These are phyloP conservation scores for Turdus rufiventris DNA, from an alignment of 2,113 vertebrate genomes.

Conservation along the genomic window DNA sequence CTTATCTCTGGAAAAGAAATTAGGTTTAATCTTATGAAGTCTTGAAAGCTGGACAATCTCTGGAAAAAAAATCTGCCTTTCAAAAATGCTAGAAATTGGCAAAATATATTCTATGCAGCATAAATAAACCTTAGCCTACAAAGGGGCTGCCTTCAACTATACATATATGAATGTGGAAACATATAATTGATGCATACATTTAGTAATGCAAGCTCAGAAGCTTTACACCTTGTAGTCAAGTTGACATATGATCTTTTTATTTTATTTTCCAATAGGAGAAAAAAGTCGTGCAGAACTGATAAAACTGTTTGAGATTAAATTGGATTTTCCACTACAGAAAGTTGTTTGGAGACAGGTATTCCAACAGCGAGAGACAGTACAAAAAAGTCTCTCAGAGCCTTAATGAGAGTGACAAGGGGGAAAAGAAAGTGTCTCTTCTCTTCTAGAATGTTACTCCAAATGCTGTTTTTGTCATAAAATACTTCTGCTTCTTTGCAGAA, in stretches of 20 bases:
- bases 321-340: conserved; percentile 73
- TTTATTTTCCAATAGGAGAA: conserved; percentile 67
- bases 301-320: conserved; percentile 72
- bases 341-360: conserved; percentile 68
- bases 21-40: conserved; percentile 2
- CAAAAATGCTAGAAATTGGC: not conserved
- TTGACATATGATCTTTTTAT: conserved; percentile 66
- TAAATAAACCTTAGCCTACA: conserved; percentile 35
- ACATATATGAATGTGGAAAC: conserved; percentile 46
- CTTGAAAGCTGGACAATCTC: conserved; percentile 10
- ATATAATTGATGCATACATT: conserved; percentile 64
- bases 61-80: conserved; percentile 39
- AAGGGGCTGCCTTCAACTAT: conserved; percentile 46
- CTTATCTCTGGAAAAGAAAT: conserved; percentile 9
- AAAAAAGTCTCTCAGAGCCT: conserved; percentile 31
- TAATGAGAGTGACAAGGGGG: conserved; percentile 64
- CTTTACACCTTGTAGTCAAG: conserved; percentile 56
- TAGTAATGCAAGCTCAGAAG: conserved; percentile 68
- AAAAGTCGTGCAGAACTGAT: conserved; percentile 66
- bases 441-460: conserved; percentile 30
- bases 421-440: not conserved
- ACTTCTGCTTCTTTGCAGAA: conserved; percentile 18
- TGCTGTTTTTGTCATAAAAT: conserved; percentile 33
- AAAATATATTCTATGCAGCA: not conserved
- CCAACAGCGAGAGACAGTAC: not conserved